A percentile compares a stretch with the other conserved stretches of the same genome.
Evolutionary conservation across 1,140 invertebrate species (phyloP).

Genomic region (Argopecten irradians): DNA sequence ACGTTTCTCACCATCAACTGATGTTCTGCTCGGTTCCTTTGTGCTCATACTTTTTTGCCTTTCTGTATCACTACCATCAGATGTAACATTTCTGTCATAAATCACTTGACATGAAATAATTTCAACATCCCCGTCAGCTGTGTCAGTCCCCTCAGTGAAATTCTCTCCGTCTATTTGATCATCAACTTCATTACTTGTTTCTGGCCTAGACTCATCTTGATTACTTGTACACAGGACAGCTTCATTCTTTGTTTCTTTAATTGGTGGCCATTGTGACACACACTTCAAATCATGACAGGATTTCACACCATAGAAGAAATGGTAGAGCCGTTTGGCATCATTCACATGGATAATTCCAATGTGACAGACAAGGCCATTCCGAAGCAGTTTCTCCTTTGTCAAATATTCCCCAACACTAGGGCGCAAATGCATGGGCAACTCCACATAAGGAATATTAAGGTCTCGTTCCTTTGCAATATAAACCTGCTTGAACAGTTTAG

Average conservation of each 20-base stretch:
- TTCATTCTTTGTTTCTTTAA: neutral
- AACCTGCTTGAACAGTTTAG: neutral
- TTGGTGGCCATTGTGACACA: constrained; percentile 15
- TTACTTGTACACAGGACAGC: neutral
- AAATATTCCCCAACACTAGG: neutral
- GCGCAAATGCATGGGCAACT: neutral
- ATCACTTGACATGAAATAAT: neutral
- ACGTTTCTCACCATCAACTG: neutral
- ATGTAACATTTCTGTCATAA: neutral
- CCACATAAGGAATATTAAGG: constrained; percentile 9
- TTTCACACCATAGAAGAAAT: constrained; percentile 38
- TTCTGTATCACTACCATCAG: neutral
- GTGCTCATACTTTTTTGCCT: neutral
- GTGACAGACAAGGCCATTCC: neutral
- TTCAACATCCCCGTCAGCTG: neutral
- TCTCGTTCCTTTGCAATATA: neutral
- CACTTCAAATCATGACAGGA: constrained; percentile 8
- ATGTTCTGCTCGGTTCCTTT: neutral
- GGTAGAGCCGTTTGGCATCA: constrained; percentile 40
- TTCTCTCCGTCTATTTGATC: neutral
- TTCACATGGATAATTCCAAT: constrained; percentile 39
- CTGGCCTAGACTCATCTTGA: neutral
- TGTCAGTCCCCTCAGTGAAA: neutral
- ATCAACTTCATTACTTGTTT: too few species aligned
- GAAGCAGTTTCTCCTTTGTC: neutral